These are phyloP conservation scores for Carollia perspicillata DNA, from an alignment of 2,113 vertebrate species.

Conservation along the genomic window DNA sequence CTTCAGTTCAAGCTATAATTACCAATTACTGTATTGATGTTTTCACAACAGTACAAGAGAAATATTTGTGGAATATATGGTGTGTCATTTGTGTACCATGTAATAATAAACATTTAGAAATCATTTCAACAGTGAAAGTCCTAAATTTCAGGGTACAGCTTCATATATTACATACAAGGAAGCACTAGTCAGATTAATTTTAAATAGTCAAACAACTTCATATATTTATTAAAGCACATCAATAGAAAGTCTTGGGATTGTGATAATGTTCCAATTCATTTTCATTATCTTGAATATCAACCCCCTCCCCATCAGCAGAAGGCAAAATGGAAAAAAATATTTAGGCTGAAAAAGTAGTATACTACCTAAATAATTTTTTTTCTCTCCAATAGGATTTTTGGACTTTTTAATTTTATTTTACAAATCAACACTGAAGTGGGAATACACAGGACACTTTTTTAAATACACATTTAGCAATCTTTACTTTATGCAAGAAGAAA, in stretches of 20 bases:
- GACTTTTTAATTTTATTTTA: constrained; percentile 68
- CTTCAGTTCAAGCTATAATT: constrained; percentile 36
- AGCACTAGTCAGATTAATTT: constrained; percentile 69
- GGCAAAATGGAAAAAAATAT: constrained; percentile 51
- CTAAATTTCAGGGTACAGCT: constrained; percentile 22
- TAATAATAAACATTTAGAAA: constrained; percentile 60
- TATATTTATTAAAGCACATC: constrained; percentile 78
- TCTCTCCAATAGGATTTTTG: constrained; percentile 63
- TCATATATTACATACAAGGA: constrained; percentile 62
- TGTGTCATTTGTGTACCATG: constrained; percentile 46
- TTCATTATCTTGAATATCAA: constrained; percentile 55
- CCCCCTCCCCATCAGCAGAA: constrained; percentile 42
- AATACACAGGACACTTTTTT: constrained; percentile 52
- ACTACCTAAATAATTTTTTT: constrained; percentile 64
- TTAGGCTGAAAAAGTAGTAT: constrained; percentile 69
- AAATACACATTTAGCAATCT: background rate
- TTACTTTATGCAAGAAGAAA: constrained; percentile 21
- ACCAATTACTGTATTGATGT: background rate
- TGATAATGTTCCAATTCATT: constrained; percentile 54
- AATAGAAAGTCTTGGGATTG: constrained; percentile 67
- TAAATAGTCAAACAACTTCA: constrained; percentile 76
- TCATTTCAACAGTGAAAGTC: constrained; percentile 40
- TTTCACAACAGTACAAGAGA: constrained; percentile 31
- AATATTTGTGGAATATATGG: constrained; percentile 6
- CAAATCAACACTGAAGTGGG: constrained; percentile 64